Percentiles rank a stretch among this genome's conserved stretches.
These are phyloP conservation scores for Lanistes nyassanus DNA, from an alignment of 1,140 invertebrate species.

Conservation along the genomic window DNA sequence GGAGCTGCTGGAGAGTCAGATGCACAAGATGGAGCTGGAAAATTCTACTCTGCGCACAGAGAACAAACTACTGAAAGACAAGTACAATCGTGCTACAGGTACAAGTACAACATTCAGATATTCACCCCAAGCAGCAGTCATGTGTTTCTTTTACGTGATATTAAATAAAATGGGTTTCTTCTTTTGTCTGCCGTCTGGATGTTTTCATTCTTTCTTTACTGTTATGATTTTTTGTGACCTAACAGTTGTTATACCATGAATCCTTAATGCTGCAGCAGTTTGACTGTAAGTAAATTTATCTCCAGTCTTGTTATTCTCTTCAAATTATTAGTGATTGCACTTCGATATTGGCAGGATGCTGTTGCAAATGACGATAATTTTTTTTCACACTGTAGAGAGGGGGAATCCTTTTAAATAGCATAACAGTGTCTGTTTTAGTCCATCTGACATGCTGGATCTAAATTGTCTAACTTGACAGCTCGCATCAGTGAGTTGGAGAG, in stretches of 20 bases:
- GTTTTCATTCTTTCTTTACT: no score
- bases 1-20: constrained; percentile 57
- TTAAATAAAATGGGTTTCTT: no score
- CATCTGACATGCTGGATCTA: no score
- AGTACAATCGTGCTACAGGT: constrained; percentile 56
- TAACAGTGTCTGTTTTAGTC: no score
- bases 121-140: neutral
- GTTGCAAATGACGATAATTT: no score
- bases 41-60: constrained; percentile 56
- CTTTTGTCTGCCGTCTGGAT: neutral
- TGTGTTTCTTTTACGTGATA: neutral
- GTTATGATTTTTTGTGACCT: neutral
- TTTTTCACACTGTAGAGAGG: no score
- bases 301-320: no score
- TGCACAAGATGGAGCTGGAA: constrained; percentile 58
- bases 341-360: no score
- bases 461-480: constrained; percentile 28
- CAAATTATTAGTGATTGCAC: no score
- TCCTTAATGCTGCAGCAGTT: no score
- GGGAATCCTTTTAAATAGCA: no score
- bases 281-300: no score
- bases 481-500: constrained; percentile 42
- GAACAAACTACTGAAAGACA: constrained; percentile 60
- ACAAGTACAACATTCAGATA: constrained; percentile 29
- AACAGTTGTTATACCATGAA: neutral